Evolutionary conservation across 2,113 vertebrate genomes (phyloP), one percentile per base, ranked within the genome.

Genomic region (Saimiri boliviensis): DNA sequence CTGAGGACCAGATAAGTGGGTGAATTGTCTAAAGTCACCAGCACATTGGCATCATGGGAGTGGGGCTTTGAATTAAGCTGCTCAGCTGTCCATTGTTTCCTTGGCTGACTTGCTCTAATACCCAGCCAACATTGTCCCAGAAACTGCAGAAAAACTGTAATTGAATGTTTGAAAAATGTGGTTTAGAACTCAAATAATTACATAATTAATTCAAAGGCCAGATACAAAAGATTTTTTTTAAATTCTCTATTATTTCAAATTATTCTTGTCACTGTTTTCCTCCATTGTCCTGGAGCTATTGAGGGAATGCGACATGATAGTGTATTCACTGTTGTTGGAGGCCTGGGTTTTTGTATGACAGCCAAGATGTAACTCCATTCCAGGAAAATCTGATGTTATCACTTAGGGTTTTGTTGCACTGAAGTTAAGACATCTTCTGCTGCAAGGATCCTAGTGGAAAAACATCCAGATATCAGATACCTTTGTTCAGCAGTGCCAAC

Each of bases 371-470:
- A 93, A 93, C 89, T 96, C 68, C 40, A 10, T 79, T 92, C 96
- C 71, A 56, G 95, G 68, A 86, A 93, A 94, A 91, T 91, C 91
- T n/a, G 68, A 94, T 89, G 37, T 86, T 98, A 96, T 97, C 93
- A 1, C 74, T 96, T 40, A 84, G 97, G 73, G 82, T 94, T 91
- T 81, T 96, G 93, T 91, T 96, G 63, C 83, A 91, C 40, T 77
- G 82, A 89, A 86, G 90, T 97, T 49, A 93, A 93, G 91, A 96
- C 82, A 95, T 96, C 94, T 93, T 92, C 86, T 89, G 79, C 92
- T 81, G 93, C 84, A 88, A 97, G 80, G 70, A 95, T 71, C 49
- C 82, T 91, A 73, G 60, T 81, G 91, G 91, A 49, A 90, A 93
- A 93, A 83, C 79, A 91, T 70, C 77, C 80, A 93, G 90, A 60